Base-by-base conservation (phyloP, 2,888 invertebrate species). In the Nomada flava region DNA sequence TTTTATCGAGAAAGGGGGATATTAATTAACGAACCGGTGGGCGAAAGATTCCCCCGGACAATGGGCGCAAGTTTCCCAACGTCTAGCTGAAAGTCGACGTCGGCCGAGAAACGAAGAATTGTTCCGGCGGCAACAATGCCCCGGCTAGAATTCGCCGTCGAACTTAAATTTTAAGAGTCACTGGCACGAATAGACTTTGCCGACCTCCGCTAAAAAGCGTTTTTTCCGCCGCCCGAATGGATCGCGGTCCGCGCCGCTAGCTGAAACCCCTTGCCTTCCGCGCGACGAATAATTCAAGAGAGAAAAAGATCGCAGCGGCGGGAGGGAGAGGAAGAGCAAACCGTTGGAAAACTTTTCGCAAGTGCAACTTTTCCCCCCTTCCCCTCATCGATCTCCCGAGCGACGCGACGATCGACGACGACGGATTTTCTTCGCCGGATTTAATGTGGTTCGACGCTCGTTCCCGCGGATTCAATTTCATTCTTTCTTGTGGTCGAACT, bases 131-230 rank as follows among this genome's bases (percentile, higher is more conserved):
- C 67, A 75, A 83, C 83, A 83, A 83, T 83, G 63, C 69, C 60
- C 59, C 29, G 50, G 47, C 60, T 50, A 29, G 65, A 76, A 65
- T 76, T 63, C 55, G 72, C 42, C 63, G 67, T 60, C 53, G 74
- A 84, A 84, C 84, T 84, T 83, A 79, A 79, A 84, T 79, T 84
- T 84, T 79, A 84, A 83, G 84, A 84, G 79, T 73, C 82, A 63
- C 73, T 70, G 80, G 47, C 68, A 79, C 84, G 78, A 84, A 80
- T 64, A 47, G 80, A 84, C 84, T 84, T 57, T 75, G 73, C 73
- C 75, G 76, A 79, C 79, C 76, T 67, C 76, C 50, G 67, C 50
- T 74, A 69, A 55, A 84, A 80, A 76, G 62, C 73, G 70, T 68
- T 78, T 83, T 79, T 71, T 20, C 73, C 62, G 42, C 47, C 68